phyloP scores from a whole-genome alignment of 2,888 invertebrate species.

The Drosophila fulvimacula region DNA sequence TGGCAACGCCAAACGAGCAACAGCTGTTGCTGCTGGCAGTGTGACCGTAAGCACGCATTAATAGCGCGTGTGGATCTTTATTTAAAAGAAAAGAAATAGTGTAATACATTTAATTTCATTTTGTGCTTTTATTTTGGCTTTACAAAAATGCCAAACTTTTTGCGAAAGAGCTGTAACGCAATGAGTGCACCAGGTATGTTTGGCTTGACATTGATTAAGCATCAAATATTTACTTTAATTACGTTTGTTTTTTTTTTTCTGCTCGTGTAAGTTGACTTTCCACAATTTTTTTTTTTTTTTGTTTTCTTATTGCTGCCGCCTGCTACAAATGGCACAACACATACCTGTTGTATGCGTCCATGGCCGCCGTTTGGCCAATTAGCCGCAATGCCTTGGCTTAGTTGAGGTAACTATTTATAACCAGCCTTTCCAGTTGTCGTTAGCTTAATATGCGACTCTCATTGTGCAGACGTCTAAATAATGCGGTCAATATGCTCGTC shows the following conservation, averaged over 20 bases:
- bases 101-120: not conserved
- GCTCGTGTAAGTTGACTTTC: conserved; percentile 26
- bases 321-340: conserved; percentile 38
- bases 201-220: conserved; percentile 9
- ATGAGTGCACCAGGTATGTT: not conserved
- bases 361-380: conserved; percentile 54
- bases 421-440: conserved; percentile 59
- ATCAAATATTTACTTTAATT: conserved; percentile 7
- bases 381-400: conserved; percentile 64
- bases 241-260: not conserved
- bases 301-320: conserved; percentile 26
- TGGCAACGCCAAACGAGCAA: conserved; percentile 12
- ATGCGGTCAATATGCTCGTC: conserved; percentile 60
- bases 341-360: conserved; percentile 55
- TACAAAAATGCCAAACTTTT: not conserved
- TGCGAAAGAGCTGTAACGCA: not conserved
- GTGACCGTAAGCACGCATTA: not conserved
- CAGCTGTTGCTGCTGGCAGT: conserved; percentile 3
- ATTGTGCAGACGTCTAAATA: conserved; percentile 44
- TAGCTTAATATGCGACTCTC: conserved; percentile 31
- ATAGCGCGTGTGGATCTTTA: not conserved
- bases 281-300: conserved; percentile 9
- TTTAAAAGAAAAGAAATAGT: conserved; percentile 4
- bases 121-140: not conserved
- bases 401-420: conserved; percentile 66